Conservation (phyloP, 2,888 invertebrate species). For the Drosophila infuscata region DNA sequence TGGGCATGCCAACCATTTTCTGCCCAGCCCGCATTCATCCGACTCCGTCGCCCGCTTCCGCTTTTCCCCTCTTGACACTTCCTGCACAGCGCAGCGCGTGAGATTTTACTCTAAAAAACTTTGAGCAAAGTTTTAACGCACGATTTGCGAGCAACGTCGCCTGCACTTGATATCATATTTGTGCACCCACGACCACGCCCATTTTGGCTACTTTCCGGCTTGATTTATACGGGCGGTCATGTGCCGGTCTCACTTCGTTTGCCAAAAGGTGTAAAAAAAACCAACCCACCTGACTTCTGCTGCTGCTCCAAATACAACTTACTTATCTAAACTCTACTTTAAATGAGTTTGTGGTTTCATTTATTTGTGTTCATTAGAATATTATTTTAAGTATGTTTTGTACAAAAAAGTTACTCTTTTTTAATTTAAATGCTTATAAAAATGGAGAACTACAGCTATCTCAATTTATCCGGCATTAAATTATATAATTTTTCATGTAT, state of each 20-base stretch:
- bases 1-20: slow-evolving; percentile 40
- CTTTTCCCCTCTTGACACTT: slow-evolving; percentile 15
- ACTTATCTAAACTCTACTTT: slow-evolving; percentile 15
- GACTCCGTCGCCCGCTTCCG: slow-evolving; percentile 1
- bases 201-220: slow-evolving; percentile 48
- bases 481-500: neutral
- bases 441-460: neutral
- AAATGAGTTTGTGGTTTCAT: neutral
- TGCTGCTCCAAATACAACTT: neutral
- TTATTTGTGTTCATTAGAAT: neutral
- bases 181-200: slow-evolving; percentile 58
- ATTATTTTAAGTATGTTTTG: neutral
- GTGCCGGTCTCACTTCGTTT: slow-evolving; percentile 36
- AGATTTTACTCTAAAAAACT: slow-evolving; percentile 75
- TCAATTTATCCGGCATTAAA: neutral
- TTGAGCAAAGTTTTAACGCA: slow-evolving; percentile 77
- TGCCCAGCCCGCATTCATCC: slow-evolving; percentile 21
- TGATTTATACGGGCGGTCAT: slow-evolving; percentile 67
- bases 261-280: slow-evolving; percentile 73
- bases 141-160: slow-evolving; percentile 72
- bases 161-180: slow-evolving; percentile 80
- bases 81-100: slow-evolving; percentile 55
- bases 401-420: neutral
- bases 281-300: slow-evolving; percentile 30
- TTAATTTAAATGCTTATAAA: neutral